Percentiles rank a stretch among this genome's conserved stretches.
These are phyloP conservation scores for Petrocephalus schoutedeni DNA, from an alignment of 2,797 vertebrate species.

Conservation along the genomic window DNA sequence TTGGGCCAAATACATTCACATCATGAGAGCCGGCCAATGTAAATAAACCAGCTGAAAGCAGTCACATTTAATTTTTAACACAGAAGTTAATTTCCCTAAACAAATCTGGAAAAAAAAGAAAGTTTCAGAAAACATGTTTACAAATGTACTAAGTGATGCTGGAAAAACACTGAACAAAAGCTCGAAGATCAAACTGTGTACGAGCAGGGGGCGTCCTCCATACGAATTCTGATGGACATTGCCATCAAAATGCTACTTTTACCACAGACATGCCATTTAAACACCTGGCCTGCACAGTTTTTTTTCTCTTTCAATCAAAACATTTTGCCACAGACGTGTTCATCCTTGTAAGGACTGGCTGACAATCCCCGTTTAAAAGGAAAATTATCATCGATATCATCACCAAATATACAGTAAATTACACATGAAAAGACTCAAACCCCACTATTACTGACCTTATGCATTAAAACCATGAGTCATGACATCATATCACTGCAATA, in stretches of 20 bases:
- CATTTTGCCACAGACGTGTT: neutral
- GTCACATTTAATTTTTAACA: neutral
- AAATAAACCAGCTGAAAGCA: neutral
- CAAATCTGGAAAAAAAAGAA: too few species aligned
- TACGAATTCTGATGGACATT: neutral
- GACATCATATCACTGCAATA: neutral
- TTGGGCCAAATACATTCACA: conserved; percentile 13
- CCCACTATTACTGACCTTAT: neutral
- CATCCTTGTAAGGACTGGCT: neutral
- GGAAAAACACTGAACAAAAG: too few species aligned
- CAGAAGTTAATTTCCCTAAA: neutral
- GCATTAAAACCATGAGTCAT: neutral
- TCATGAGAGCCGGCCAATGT: neutral
- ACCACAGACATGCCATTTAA: neutral
- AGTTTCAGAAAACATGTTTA: too few species aligned
- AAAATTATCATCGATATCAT: neutral
- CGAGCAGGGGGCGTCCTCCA: neutral
- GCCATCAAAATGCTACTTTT: neutral
- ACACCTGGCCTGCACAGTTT: neutral
- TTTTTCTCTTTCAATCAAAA: neutral
- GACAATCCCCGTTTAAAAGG: neutral
- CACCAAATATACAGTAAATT: neutral
- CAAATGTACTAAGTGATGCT: too few species aligned
- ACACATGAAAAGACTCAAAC: neutral
- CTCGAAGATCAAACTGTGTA: too few species aligned